Percentiles rank a stretch among this genome's conserved stretches.
phyloP scores from a whole-genome alignment of 1,140 invertebrate genomes.

The Coelopa frigida region DNA sequence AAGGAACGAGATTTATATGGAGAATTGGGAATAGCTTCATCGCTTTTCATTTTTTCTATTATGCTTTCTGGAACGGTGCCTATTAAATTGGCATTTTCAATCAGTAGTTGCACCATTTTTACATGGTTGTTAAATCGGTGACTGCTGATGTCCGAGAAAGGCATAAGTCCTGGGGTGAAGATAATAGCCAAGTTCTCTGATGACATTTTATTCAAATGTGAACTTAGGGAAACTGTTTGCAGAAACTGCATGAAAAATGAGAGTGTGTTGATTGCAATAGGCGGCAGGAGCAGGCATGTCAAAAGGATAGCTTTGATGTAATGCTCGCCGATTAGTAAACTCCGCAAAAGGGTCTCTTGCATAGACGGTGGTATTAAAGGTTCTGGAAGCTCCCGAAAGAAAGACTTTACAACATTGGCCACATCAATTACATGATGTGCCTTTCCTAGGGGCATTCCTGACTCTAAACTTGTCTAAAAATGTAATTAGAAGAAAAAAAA shows the following conservation, averaged over 20 bases:
- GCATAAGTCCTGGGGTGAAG: slow-evolving; percentile 75
- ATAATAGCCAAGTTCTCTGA: slow-evolving; percentile 72
- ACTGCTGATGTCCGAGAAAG: slow-evolving; percentile 54
- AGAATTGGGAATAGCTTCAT: background rate
- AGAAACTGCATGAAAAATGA: slow-evolving; percentile 63
- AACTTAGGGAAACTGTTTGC: slow-evolving; percentile 52
- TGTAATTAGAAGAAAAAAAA: slow-evolving; percentile 17
- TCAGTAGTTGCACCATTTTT: slow-evolving; percentile 61
- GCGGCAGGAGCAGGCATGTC: slow-evolving; percentile 57
- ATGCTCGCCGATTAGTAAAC: slow-evolving; percentile 47
- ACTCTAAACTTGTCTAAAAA: slow-evolving; percentile 54
- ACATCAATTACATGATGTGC: slow-evolving; percentile 70
- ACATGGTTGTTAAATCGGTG: slow-evolving; percentile 57
- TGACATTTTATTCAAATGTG: slow-evolving; percentile 73
- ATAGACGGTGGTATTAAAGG: slow-evolving; percentile 61
- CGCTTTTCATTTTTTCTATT: slow-evolving; percentile 23
- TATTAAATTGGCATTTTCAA: slow-evolving; percentile 66
- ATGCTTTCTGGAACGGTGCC: slow-evolving; percentile 60
- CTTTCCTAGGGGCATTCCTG: slow-evolving; percentile 55
- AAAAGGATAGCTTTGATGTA: slow-evolving; percentile 52
- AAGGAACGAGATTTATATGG: slow-evolving; percentile 17
- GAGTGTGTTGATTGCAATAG: slow-evolving; percentile 58
- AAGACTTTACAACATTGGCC: slow-evolving; percentile 73
- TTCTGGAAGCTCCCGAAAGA: slow-evolving; percentile 72
- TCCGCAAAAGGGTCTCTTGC: slow-evolving; percentile 69